These are phyloP conservation scores for Chalcosyrphus nemorum DNA, from an alignment of 2,888 invertebrate species.

Conservation along the genomic window DNA sequence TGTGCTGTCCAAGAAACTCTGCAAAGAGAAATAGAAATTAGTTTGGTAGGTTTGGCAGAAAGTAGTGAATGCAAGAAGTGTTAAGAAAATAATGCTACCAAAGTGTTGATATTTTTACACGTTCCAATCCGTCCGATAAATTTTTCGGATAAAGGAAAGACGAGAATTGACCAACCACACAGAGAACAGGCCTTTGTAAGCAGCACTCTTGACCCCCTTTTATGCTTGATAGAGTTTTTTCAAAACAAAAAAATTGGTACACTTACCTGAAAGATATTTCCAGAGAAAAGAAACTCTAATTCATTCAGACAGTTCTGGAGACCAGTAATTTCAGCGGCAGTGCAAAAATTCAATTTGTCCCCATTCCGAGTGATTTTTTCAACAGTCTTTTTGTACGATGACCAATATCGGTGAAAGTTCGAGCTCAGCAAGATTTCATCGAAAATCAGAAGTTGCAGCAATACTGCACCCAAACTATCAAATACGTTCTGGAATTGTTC, in stretches of 20 bases:
- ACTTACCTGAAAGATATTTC: slow-evolving; percentile 87
- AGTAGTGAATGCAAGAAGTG: no score
- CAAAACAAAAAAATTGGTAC: background rate
- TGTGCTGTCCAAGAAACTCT: slow-evolving; percentile 77
- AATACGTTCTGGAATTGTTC: slow-evolving; percentile 76
- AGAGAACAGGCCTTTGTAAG: no score
- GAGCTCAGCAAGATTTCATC: slow-evolving; percentile 79
- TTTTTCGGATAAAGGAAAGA: no score
- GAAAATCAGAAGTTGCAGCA: slow-evolving; percentile 86
- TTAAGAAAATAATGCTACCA: no score
- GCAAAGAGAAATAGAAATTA: slow-evolving; percentile 58
- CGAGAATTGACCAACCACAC: no score
- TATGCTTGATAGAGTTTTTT: no score
- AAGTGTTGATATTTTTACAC: no score
- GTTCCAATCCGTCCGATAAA: no score
- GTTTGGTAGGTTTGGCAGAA: no score
- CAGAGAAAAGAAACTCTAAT: slow-evolving; percentile 81
- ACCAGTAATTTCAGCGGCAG: slow-evolving; percentile 84
- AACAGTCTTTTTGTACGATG: slow-evolving; percentile 88
- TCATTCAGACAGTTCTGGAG: slow-evolving; percentile 88
- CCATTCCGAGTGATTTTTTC: slow-evolving; percentile 86
- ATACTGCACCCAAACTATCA: slow-evolving; percentile 86
- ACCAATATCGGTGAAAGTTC: slow-evolving; percentile 86
- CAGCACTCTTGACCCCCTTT: no score
- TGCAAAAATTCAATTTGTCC: slow-evolving; percentile 84